These are phyloP conservation scores for Sula dactylatra DNA, from an alignment of 2,113 vertebrate species.

Conservation along the genomic window DNA sequence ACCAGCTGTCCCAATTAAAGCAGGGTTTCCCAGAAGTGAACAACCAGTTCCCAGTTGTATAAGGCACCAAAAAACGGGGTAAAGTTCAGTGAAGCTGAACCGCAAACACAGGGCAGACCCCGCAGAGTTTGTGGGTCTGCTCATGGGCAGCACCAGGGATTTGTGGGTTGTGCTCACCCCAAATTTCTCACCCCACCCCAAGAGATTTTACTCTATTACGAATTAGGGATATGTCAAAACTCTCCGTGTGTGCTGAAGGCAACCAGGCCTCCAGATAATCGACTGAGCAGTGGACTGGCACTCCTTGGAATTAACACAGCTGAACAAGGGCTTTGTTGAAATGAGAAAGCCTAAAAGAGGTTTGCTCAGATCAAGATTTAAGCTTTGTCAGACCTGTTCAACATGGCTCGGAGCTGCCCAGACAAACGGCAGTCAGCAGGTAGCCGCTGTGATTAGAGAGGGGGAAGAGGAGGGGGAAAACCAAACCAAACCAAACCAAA, in stretches of 20 bases:
- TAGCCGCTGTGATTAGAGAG: not conserved
- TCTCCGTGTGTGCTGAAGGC: not conserved
- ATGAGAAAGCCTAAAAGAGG: constrained; percentile 63
- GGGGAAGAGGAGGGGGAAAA: not conserved
- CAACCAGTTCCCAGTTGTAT: not conserved
- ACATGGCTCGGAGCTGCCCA: not conserved
- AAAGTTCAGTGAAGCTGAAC: not conserved
- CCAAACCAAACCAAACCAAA: too few relatives aligned
- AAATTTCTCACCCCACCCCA: not conserved
- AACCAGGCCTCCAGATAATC: not conserved
- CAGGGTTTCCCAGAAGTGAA: not conserved
- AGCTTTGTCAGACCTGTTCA: constrained; percentile 28
- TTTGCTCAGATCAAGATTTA: constrained; percentile 50
- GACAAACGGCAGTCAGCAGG: not conserved
- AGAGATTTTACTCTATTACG: not conserved
- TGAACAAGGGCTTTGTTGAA: constrained; percentile 33
- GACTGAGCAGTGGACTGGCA: not conserved
- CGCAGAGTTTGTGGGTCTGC: not conserved
- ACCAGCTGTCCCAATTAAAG: not conserved
- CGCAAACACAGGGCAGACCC: not conserved
- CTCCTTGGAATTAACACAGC: not conserved
- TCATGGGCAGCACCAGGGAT: not conserved
- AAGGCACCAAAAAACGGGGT: not conserved
- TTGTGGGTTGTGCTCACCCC: not conserved
- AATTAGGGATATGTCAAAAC: not conserved